Base-by-base conservation (phyloP, 2,797 vertebrate genomes). In the Odontamblyopus rebecca region DNA sequence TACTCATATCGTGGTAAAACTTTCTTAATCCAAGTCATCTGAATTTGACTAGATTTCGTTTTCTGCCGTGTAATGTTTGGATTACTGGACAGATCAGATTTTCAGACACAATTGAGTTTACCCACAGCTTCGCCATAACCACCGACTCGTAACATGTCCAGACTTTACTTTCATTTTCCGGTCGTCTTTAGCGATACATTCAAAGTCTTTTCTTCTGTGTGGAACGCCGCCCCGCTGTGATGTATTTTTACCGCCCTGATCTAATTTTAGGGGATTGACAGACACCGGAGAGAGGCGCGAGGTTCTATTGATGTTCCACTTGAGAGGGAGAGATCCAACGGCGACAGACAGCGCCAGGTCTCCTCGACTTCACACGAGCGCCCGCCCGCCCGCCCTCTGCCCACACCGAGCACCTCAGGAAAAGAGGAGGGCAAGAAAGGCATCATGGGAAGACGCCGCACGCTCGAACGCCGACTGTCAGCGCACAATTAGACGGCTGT, bases 321-420 rank as follows among this genome's bases (percentile, higher is more conserved):
- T 26, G 65, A 83, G 73, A 61, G 75, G 66, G 71, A 79, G 74
- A 76, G 80, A 82, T 82, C 85, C 84, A 4, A 67, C 81, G 67
- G 86, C 81, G 86, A 68, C 63, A 72, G 32, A 71, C 66, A 72
- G 32, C 73, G 72, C 78, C 73, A 11, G 71, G 86, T 76, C 12
- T 63, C 81, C 82, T 61, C 81, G 79, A 76, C 88, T 85, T 86
- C 84, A 82, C 85, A 88, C 77, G n/a, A 84, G 78, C 63, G 64
- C 84, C 62, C 27, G 26, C 35, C 72, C 80, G 83, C 75, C 77
- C 4, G 76, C 60, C 71, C 74, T 72, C 59, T 1, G 27, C 59
- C 30, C 60, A 26, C 23, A 13, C 8, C 2, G 1, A 27, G 3
- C 54, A 12, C n/a, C 54, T 13, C 23, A 23, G 54, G 54, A 26